Conservation (phyloP, 2,797 vertebrate genomes). For the Capromys pilorides region DNA sequence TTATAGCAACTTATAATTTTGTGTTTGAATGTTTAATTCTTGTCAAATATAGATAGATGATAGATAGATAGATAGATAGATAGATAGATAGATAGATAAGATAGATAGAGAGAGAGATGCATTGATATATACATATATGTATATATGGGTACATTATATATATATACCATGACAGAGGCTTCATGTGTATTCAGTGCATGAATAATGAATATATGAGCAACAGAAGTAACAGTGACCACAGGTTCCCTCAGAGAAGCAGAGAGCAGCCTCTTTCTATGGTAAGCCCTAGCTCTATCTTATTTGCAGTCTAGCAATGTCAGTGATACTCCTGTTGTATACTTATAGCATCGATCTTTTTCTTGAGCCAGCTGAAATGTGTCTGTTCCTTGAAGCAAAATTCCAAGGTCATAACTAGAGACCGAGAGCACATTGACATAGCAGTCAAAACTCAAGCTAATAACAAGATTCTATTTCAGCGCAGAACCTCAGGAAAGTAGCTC, state of each 20-base stretch:
- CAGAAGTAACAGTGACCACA: neutral
- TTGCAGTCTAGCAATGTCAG: slow-evolving; percentile 29
- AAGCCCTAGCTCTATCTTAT: slow-evolving; percentile 10
- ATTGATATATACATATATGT: no score
- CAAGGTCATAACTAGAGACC: neutral
- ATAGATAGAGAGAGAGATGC: no score
- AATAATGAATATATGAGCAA: slow-evolving; percentile 16
- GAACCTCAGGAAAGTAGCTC: neutral
- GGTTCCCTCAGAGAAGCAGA: slow-evolving; percentile 1
- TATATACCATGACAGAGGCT: neutral
- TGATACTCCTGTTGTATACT: slow-evolving; percentile 54
- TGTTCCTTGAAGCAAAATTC: neutral
- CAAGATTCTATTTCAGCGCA: slow-evolving; percentile 1
- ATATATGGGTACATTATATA: neutral
- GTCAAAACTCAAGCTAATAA: neutral
- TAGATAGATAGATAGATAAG: no score
- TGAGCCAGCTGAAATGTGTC: slow-evolving; percentile 52
- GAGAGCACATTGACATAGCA: neutral
- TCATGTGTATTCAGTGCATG: neutral
- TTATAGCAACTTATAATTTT: neutral
- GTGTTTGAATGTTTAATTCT: neutral
- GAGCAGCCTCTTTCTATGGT: neutral
- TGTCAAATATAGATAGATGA: neutral
- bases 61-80: no score
- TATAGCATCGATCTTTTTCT: slow-evolving; percentile 59